These are phyloP conservation scores for Corvus hawaiiensis DNA, from an alignment of 2,113 vertebrate species.

Conservation along the genomic window DNA sequence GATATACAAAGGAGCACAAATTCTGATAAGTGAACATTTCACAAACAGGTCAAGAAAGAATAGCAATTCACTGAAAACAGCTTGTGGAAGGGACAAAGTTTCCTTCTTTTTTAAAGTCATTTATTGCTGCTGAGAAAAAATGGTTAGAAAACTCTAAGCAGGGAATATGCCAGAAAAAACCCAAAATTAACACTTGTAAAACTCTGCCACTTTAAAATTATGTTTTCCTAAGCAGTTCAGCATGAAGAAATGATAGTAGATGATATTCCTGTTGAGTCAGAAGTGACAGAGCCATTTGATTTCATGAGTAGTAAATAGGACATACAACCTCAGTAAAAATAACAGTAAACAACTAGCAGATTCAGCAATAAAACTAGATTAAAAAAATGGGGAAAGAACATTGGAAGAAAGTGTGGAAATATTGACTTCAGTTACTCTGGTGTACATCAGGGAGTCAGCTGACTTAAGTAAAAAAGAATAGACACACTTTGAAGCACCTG, in stretches of 20 bases:
- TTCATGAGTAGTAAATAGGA: slow-evolving; percentile 30
- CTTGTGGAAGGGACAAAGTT: not conserved
- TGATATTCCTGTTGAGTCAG: slow-evolving; percentile 14
- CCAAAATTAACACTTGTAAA: not conserved
- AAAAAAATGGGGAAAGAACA: not conserved
- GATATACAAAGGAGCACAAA: not conserved
- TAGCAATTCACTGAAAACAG: not conserved
- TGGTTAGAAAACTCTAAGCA: not conserved
- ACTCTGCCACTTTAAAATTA: not conserved
- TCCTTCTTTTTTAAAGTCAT: not conserved
- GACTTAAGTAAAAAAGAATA: not conserved
- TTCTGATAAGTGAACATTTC: not conserved
- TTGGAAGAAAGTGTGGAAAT: not conserved
- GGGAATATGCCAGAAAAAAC: not conserved
- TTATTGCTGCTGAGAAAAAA: not conserved
- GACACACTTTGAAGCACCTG: not conserved
- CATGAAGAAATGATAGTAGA: not conserved
- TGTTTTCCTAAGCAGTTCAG: not conserved
- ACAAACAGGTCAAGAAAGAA: not conserved
- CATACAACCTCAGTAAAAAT: not conserved
- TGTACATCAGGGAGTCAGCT: not conserved
- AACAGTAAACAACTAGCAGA: not conserved
- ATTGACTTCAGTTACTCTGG: not conserved
- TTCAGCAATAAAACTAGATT: slow-evolving; percentile 18
- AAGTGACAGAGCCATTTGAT: slow-evolving; percentile 31